Evolutionary conservation across 2,888 invertebrate species (phyloP).

Genomic region (Perdita meconis): DNA sequence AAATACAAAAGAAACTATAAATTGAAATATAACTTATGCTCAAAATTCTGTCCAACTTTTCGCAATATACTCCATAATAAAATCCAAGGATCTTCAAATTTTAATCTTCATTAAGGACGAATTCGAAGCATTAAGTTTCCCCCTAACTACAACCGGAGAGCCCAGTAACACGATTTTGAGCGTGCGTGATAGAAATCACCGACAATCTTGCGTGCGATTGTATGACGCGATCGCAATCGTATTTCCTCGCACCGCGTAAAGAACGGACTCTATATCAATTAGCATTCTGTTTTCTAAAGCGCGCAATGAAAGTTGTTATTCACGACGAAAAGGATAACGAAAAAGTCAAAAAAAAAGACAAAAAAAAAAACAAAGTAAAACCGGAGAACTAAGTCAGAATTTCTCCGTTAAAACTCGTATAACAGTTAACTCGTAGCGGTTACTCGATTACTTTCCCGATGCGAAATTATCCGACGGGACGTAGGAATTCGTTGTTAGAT

Average conservation of each 20-base stretch:
- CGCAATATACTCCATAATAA: no score
- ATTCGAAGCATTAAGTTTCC: no score
- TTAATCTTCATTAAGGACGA: no score
- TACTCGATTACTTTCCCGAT: slow-evolving; percentile 22
- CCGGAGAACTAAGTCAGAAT: slow-evolving; percentile 11
- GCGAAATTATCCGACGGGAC: slow-evolving; percentile 8
- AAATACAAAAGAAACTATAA: no score
- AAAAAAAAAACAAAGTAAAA: not conserved
- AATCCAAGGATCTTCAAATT: no score
- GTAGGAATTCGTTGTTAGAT: slow-evolving; percentile 38
- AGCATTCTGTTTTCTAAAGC: slow-evolving; percentile 39
- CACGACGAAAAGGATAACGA: slow-evolving; percentile 10
- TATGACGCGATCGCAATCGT: slow-evolving; percentile 17
- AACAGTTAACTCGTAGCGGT: slow-evolving; percentile 29
- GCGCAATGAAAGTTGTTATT: slow-evolving; percentile 37
- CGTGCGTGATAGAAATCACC: slow-evolving; percentile 48
- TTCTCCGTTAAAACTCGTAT: slow-evolving; percentile 23
- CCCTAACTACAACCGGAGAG: no score
- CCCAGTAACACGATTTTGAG: slow-evolving; percentile 19
- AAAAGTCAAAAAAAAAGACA: no score
- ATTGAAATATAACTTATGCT: no score
- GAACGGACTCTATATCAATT: slow-evolving; percentile 15
- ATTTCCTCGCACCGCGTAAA: slow-evolving; percentile 3
- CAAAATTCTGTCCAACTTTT: no score
- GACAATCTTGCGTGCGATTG: slow-evolving; percentile 55